A percentile compares a stretch with the other conserved stretches of the same genome.
These are phyloP conservation scores for Anthoscopus minutus DNA, from an alignment of 2,113 vertebrate species.

Conservation along the genomic window DNA sequence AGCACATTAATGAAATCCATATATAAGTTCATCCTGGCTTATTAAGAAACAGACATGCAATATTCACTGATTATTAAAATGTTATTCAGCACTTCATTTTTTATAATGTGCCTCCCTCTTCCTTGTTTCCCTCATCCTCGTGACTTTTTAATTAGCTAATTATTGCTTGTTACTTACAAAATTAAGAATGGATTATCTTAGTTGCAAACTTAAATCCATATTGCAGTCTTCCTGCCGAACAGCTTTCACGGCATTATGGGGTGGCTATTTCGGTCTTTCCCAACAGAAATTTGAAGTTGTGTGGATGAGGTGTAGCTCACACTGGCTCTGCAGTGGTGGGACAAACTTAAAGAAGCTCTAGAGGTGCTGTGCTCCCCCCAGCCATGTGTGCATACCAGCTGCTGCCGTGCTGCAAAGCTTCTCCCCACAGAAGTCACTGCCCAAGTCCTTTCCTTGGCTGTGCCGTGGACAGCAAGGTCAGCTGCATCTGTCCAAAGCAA, in stretches of 20 bases:
- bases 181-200: background rate
- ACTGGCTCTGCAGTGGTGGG: background rate
- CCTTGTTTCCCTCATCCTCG: background rate
- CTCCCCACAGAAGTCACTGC: background rate
- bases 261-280: background rate
- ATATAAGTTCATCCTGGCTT: background rate
- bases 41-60: background rate
- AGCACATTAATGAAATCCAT: background rate
- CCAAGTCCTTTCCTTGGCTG: background rate
- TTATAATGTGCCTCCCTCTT: background rate
- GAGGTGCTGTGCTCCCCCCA: background rate
- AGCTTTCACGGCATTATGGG: background rate
- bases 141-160: background rate
- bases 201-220: background rate
- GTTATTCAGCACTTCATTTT: background rate
- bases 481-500: background rate
- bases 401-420: fast-evolving
- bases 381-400: fast-evolving
- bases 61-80: background rate
- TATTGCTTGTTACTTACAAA: background rate
- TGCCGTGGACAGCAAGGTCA: background rate
- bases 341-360: background rate
- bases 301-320: background rate
- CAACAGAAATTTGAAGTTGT: fast-evolving
- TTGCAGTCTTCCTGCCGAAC: background rate